Evolutionary conservation across 2,888 invertebrate genomes (phyloP), one percentile per base, ranked within the genome.

Genomic region (Ceraclea dissimilis): DNA sequence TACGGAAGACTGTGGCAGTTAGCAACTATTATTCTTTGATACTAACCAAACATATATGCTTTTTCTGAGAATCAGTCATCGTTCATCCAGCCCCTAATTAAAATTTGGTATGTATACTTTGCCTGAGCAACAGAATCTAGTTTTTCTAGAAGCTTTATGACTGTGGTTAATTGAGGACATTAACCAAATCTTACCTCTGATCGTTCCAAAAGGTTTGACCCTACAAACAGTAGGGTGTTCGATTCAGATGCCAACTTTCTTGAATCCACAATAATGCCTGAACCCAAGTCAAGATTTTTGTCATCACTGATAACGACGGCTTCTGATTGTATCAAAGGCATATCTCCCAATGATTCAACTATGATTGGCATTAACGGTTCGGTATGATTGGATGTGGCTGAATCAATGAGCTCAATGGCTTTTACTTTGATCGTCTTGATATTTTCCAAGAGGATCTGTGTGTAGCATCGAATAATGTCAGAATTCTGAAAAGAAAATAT

Each of bases 401-500:
- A 73, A 51, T 79, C 78, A 62, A 71, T 67, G 57, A 80, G 51
- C 68, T 85, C 81, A 20, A 83, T 72, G 34, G 72, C 71, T 68
- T 80, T 85, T 0, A 86, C 76, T 74, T 85, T 85, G 61, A 79
- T 70, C 0, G 73, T 75, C 54, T 80, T 77, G 1, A 79, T 68
- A 66, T 91, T 92, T 69, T 93, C 93, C 0, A 88, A 67, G 0
- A 84, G 79, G 0, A 90, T 67, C 68, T 92, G 92, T 5, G 88
- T 73, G 65, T 82, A 75, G 1, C 79, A 70, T 21, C 86, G 74
- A 0, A 84, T 70, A 0, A 83, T 76, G 62, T 83, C 80, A 57
- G 74, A 70, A 16, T 73, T 55, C 76, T 75, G 48, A 51, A 51
- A 58, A n/a, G 54, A 47, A 46, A 26, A 26, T 26, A 26, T 26